phyloP scores from a whole-genome alignment of 2,888 invertebrate species.

The Callosobruchus maculatus region DNA sequence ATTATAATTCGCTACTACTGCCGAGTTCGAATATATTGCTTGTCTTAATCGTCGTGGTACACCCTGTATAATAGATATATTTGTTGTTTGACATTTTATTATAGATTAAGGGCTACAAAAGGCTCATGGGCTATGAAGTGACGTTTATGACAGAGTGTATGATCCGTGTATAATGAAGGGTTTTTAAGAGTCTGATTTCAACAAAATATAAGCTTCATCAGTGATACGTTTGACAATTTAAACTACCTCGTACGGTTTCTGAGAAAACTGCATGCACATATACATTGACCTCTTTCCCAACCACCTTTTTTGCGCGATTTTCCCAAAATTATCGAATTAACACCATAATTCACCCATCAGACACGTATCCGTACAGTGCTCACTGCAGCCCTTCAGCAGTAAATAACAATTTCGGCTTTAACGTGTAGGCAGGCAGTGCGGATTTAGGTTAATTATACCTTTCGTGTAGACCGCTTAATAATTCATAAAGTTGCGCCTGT shows the following conservation, averaged over 20 bases:
- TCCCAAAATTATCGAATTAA: background rate
- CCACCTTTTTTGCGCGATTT: background rate
- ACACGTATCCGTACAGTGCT: background rate
- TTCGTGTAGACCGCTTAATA: background rate
- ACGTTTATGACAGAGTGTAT: no score
- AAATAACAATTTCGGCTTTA: background rate
- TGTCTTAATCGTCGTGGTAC: no score
- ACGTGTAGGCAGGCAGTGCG: background rate
- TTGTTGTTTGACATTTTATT: no score
- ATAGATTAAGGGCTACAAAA: no score
- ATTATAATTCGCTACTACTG: no score
- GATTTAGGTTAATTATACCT: background rate
- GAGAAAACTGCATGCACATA: constrained; percentile 3
- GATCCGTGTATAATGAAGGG: no score
- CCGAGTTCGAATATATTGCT: no score
- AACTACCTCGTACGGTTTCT: background rate
- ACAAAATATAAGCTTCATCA: no score
- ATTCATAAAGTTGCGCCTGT: background rate
- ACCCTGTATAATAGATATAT: no score
- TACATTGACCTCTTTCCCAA: background rate
- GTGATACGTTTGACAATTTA: background rate
- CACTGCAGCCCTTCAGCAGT: background rate
- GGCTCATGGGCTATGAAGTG: no score
- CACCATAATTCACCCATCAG: background rate
- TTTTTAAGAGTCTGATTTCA: background rate